phyloP scores from a whole-genome alignment of 2,888 invertebrate species.

The Azorinus chamasolen region DNA sequence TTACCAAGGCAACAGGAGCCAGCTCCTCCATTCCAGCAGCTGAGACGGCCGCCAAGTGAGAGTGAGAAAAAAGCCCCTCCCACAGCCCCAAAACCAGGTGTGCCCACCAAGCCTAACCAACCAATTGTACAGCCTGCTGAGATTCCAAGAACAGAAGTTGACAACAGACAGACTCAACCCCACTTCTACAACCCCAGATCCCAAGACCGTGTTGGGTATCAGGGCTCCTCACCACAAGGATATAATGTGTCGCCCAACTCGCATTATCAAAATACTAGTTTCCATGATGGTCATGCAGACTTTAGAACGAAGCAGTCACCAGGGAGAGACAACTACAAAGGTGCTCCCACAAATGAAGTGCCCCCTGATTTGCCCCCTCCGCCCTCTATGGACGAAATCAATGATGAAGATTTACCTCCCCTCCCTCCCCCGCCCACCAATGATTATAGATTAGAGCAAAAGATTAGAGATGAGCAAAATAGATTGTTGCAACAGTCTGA shows the following conservation, averaged over 20 bases:
- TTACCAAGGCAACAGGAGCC: conserved; percentile 73
- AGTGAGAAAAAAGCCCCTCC: conserved; percentile 65
- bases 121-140: conserved; percentile 74
- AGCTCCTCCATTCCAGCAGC: conserved; percentile 79
- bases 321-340: conserved; percentile 54
- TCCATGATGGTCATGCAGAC: conserved; percentile 58
- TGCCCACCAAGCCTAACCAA: conserved; percentile 73
- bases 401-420: conserved; percentile 79
- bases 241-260: conserved; percentile 46
- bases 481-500: conserved; percentile 67
- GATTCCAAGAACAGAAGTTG: conserved; percentile 73
- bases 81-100: conserved; percentile 66
- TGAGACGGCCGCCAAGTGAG: conserved; percentile 64
- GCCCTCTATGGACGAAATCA: conserved; percentile 84
- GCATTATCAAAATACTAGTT: conserved; percentile 61
- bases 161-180: conserved; percentile 76
- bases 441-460: conserved; percentile 88
- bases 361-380: conserved; percentile 86
- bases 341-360: conserved; percentile 88
- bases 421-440: conserved; percentile 87
- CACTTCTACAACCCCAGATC: conserved; percentile 72
- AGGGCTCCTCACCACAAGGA: conserved; percentile 38
- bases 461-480: conserved; percentile 86
- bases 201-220: conserved; percentile 42
- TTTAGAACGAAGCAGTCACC: conserved; percentile 56